Percentiles rank a stretch among this genome's conserved stretches.
These are phyloP conservation scores for Malurus melanocephalus DNA, from an alignment of 2,113 vertebrate genomes.

Conservation along the genomic window DNA sequence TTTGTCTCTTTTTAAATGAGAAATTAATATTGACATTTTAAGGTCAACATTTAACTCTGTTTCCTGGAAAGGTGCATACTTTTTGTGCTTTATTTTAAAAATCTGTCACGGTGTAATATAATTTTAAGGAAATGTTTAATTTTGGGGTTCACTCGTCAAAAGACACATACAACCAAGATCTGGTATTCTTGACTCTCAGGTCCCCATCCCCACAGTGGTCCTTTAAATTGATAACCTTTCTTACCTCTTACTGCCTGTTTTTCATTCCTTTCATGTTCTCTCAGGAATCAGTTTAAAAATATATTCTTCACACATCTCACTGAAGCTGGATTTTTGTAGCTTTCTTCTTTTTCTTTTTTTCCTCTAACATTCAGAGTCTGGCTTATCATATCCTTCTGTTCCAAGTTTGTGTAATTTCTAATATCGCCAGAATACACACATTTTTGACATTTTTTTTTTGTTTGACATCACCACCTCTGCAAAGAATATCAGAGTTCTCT, in stretches of 20 bases:
- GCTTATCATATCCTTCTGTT: not conserved
- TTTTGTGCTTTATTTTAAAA: not conserved
- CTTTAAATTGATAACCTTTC: not conserved
- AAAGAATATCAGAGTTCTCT: not conserved
- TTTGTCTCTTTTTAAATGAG: not conserved
- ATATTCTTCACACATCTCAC: not conserved
- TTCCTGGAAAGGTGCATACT: not conserved
- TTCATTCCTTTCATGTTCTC: not conserved
- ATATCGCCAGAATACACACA: accelerated
- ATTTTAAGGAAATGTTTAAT: not conserved
- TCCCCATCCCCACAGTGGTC: not conserved
- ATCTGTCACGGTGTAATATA: not conserved
- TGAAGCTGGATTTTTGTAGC: not conserved
- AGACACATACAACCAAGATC: not conserved
- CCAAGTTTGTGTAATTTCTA: not conserved
- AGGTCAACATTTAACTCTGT: not conserved
- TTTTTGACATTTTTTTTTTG: not conserved
- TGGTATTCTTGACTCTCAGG: not conserved
- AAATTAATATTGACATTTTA: not conserved
- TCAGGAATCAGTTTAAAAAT: not conserved
- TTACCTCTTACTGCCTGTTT: not conserved
- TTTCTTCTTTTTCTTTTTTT: not conserved
- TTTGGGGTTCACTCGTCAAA: not conserved
- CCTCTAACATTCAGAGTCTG: not conserved
- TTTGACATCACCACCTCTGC: not conserved